Evolutionary conservation across 2,797 vertebrate species (phyloP), one percentile per base, ranked within the genome.

Genomic region (Etheostoma perlongum): DNA sequence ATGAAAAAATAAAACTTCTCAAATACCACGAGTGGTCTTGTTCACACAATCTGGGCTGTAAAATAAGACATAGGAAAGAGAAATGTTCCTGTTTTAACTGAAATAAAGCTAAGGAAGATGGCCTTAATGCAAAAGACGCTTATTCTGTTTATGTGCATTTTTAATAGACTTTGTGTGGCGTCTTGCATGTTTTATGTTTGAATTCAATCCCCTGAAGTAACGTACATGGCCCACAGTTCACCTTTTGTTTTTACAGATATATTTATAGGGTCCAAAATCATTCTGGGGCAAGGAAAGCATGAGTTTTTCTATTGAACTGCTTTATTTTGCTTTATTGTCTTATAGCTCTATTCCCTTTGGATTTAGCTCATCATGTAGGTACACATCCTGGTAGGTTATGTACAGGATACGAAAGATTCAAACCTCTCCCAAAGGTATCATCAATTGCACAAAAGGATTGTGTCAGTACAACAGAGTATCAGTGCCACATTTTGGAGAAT

Each of bases 371-470:
- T n/a, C 46, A 6, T n/a, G 48, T 55, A 62, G 62, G 42, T 25
- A 6, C 19, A 60, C 40, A 1, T 65, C 59, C 33, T 15, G 19
- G 42, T 53, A 52, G 30, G 25, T 30, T n/a, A 49, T 68, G 53
- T 21, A 46, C 66, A 58, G 65, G 21, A 25, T 25, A 25, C 4
- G 25, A 25, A 25, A 4, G 53, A 64, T 76, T 79, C 11, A 63
- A 65, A 83, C 78, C 70, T 77, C 59, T 74, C 93, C 95, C 93
- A 93, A 95, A 95, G 93, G 10, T 40, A 94, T 90, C 90, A 94
- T 85, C 90, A 93, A 88, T 93, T 94, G 93, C 95, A 95, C 94
- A 95, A 94, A 89, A 94, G 85, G 90, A 89, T 95, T 91, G 94
- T 95, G 94, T 95, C 93, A 27, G 12, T 54, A 25, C 3, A 5